These are phyloP conservation scores for Microchirus variegatus DNA, from an alignment of 2,797 vertebrate species.

Conservation along the genomic window DNA sequence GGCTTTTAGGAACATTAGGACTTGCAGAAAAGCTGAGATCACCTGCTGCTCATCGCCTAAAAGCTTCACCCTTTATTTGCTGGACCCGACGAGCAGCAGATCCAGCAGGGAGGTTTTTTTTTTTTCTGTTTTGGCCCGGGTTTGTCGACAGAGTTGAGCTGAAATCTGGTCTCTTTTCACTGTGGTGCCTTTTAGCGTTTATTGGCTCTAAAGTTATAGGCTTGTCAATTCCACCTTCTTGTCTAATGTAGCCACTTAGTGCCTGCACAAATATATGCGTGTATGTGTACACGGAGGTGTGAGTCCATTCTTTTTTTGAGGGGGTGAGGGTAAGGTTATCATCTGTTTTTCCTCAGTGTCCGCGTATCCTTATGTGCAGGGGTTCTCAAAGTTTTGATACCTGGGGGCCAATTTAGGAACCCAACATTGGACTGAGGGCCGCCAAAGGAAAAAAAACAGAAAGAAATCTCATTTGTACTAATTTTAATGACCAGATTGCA, in stretches of 20 bases:
- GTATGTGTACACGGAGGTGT: constrained; percentile 43
- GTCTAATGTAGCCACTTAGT: constrained; percentile 76
- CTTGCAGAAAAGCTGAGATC: constrained; percentile 99
- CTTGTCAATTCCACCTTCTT: constrained; percentile 77
- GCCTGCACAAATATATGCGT: constrained; percentile 55
- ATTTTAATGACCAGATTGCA: too few relatives aligned
- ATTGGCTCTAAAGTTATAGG: constrained; percentile 78
- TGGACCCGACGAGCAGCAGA: constrained; percentile 84
- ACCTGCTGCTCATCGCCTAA: constrained; percentile 99
- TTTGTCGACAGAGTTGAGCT: constrained; percentile 71
- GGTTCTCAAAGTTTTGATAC: too few relatives aligned
- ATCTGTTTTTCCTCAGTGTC: constrained; percentile 48
- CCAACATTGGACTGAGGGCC: too few relatives aligned
- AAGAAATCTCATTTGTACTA: too few relatives aligned
- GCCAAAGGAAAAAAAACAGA: too few relatives aligned
- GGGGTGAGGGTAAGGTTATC: constrained; percentile 41
- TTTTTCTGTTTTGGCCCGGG: constrained; percentile 80
- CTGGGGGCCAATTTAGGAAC: too few relatives aligned
- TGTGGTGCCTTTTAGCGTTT: constrained; percentile 74
- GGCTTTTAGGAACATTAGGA: constrained; percentile 99
- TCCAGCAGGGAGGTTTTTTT: too few relatives aligned
- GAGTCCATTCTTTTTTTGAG: constrained; percentile 42
- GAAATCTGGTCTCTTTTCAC: constrained; percentile 68
- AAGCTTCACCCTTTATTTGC: constrained; percentile 99
- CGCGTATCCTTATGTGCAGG: too few relatives aligned